Conservation (phyloP, 2,113 vertebrate species). For the Periophthalmodon schlosseri region DNA sequence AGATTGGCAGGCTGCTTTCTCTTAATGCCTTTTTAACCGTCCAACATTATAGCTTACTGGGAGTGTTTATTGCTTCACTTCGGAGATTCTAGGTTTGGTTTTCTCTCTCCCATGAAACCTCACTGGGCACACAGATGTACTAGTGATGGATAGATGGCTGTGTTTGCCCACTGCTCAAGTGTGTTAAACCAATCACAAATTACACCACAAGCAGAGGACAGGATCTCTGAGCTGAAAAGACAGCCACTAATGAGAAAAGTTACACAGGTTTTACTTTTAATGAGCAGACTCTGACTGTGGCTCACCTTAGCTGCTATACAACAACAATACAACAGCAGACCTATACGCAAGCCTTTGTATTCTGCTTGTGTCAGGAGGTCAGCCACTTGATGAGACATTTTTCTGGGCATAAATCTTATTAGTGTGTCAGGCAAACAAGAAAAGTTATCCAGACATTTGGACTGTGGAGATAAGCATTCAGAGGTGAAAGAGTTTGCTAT, state of each 20-base stretch:
- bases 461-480: neutral
- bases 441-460: neutral
- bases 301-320: constrained; percentile 46
- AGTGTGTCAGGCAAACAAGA: neutral
- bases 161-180: constrained; percentile 41
- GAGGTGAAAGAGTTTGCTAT: too few species aligned
- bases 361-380: constrained; percentile 11
- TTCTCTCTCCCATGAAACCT: constrained; percentile 16
- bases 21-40: constrained; percentile 56
- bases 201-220: constrained; percentile 15
- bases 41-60: constrained; percentile 37
- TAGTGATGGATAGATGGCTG: constrained; percentile 19
- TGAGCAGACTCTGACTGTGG: constrained; percentile 43
- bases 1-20: constrained; percentile 60
- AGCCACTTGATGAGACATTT: constrained; percentile 20
- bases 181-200: constrained; percentile 43
- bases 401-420: neutral
- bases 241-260: constrained; percentile 42
- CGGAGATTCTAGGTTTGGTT: constrained; percentile 28
- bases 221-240: constrained; percentile 4
- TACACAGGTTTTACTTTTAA: constrained; percentile 49
- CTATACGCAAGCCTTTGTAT: constrained; percentile 15
- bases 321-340: constrained; percentile 38
- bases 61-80: constrained; percentile 21
- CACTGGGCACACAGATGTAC: constrained; percentile 29